phyloP scores from a whole-genome alignment of 2,888 invertebrate genomes.

The Drosophila hamatofila region DNA sequence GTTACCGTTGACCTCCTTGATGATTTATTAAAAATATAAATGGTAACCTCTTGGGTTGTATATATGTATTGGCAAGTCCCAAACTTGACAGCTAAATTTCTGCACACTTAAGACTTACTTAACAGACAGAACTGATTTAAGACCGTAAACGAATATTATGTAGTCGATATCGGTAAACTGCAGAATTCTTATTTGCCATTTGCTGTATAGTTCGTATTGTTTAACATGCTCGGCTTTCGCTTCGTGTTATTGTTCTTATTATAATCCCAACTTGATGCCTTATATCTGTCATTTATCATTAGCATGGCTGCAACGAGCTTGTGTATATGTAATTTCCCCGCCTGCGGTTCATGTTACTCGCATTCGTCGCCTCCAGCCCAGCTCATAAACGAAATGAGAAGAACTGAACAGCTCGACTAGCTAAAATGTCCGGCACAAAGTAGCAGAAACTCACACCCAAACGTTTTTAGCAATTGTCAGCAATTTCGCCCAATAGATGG shows the following conservation, averaged over 20 bases:
- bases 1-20: too few species aligned
- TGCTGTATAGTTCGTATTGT: neutral
- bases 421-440: neutral
- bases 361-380: neutral
- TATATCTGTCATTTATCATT: conserved; percentile 54
- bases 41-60: too few species aligned
- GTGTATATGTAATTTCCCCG: conserved; percentile 47
- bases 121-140: neutral
- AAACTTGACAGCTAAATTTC: too few species aligned
- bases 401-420: conserved; percentile 3
- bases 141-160: neutral
- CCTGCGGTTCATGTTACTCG: conserved; percentile 22
- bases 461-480: conserved; percentile 83
- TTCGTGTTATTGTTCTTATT: neutral
- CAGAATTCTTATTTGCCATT: neutral
- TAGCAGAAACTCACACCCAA: conserved; percentile 14
- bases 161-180: neutral
- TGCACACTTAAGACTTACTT: too few species aligned
- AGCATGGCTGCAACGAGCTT: conserved; percentile 27
- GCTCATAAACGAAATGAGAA: neutral
- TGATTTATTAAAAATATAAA: too few species aligned
- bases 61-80: too few species aligned
- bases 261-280: conserved; percentile 8
- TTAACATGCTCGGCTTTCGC: neutral
- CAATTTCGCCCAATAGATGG: conserved; percentile 73